A percentile compares a stretch with the other conserved stretches of the same genome.
Evolutionary conservation across 2,797 vertebrate species (phyloP).

Genomic region (Paedocypris micromegethes): DNA sequence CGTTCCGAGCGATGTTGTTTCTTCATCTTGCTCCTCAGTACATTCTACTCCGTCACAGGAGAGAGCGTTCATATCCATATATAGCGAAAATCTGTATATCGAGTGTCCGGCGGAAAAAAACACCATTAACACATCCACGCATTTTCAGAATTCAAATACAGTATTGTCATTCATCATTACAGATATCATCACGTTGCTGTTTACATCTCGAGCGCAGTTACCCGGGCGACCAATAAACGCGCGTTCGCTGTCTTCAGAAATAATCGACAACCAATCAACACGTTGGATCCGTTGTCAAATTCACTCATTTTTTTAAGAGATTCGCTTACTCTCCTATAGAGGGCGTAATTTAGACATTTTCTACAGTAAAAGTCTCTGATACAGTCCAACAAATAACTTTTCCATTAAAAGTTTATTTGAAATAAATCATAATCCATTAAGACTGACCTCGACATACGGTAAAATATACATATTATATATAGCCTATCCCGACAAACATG

Average conservation of each 20-base stretch:
- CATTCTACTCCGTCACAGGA: conserved; percentile 54
- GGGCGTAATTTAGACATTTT: not conserved
- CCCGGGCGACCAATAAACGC: conserved; percentile 10
- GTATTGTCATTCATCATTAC: conserved; percentile 1
- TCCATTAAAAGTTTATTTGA: too few relatives aligned
- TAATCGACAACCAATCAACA: conserved; percentile 39
- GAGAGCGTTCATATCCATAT: conserved; percentile 71
- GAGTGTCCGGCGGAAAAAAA: not conserved
- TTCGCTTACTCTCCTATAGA: conserved; percentile 12
- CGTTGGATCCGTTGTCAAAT: not conserved
- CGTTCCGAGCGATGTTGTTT: conserved; percentile 58
- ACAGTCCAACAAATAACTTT: too few relatives aligned
- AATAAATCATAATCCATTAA: too few relatives aligned
- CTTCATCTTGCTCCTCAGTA: conserved; percentile 55
- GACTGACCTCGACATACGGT: too few relatives aligned
- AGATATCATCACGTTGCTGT: conserved; percentile 31
- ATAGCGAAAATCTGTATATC: not conserved
- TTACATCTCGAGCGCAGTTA: conserved; percentile 29
- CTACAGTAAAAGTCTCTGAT: too few relatives aligned
- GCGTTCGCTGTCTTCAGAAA: conserved; percentile 23
- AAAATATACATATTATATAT: too few relatives aligned
- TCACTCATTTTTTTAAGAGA: not conserved
- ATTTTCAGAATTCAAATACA: not conserved
- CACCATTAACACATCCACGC: not conserved
- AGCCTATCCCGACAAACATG: too few relatives aligned